phyloP scores from a whole-genome alignment of 2,888 invertebrate species.

The Heliothis peltigera region DNA sequence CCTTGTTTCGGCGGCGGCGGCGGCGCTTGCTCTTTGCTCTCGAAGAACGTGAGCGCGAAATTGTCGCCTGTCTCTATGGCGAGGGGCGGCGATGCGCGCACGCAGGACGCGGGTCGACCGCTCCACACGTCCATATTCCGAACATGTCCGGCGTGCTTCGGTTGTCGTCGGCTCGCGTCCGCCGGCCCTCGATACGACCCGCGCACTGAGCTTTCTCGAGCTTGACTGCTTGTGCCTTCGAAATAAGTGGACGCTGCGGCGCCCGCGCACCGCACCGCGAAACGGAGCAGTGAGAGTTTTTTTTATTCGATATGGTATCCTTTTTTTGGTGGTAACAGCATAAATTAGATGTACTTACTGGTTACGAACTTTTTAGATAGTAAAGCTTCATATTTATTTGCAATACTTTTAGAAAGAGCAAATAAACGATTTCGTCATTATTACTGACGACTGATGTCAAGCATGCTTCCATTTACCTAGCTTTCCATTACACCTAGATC shows the following conservation, averaged over 20 bases:
- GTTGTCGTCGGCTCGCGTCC: constrained; percentile 75
- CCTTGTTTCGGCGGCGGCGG: constrained; percentile 82
- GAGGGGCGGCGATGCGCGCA: constrained; percentile 90
- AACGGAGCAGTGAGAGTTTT: constrained; percentile 71
- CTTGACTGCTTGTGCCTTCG: constrained; percentile 62
- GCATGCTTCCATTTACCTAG: not conserved
- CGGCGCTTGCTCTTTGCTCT: constrained; percentile 89
- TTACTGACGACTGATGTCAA: not conserved
- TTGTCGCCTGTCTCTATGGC: constrained; percentile 94
- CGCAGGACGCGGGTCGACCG: constrained; percentile 91
- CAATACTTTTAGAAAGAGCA: constrained; percentile 17
- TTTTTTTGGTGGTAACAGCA: constrained; percentile 57
- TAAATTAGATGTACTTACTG: constrained; percentile 53
- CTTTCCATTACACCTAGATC: no score
- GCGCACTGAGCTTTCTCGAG: constrained; percentile 82
- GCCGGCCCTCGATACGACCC: constrained; percentile 81
- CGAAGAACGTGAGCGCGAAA: constrained; percentile 95
- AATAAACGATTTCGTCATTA: constrained; percentile 31
- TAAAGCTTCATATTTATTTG: constrained; percentile 39
- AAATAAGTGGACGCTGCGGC: constrained; percentile 60
- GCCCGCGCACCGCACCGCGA: constrained; percentile 65
- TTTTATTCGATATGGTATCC: constrained; percentile 62
- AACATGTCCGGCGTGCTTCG: constrained; percentile 77
- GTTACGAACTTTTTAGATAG: constrained; percentile 33
- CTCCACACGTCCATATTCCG: constrained; percentile 93